Evolutionary conservation across 2,888 invertebrate species (phyloP).

Genomic region (Caenorhabditis panamensis): DNA sequence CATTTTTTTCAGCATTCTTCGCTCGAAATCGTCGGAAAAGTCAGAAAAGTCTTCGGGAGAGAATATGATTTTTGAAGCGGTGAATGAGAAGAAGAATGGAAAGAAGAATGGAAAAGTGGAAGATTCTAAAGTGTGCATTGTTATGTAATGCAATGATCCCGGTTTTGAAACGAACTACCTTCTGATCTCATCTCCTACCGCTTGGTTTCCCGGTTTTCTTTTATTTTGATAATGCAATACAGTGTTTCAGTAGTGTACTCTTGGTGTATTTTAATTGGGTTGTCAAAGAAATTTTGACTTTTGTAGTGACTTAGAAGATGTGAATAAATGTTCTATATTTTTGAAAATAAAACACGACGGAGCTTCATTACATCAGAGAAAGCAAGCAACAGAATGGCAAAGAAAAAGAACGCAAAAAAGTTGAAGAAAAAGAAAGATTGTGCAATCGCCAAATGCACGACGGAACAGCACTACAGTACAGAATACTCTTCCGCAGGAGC

Average conservation of each 20-base stretch:
- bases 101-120: constrained; percentile 51
- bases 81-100: constrained; percentile 41
- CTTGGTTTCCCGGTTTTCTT: background rate
- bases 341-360: too few relatives aligned
- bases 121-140: constrained; percentile 59
- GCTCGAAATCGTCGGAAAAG: constrained; percentile 54
- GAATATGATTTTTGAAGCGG: constrained; percentile 36
- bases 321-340: too few relatives aligned
- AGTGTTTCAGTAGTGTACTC: background rate
- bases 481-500: too few relatives aligned
- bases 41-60: constrained; percentile 15
- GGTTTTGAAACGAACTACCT: too few relatives aligned
- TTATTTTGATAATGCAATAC: background rate
- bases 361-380: too few relatives aligned
- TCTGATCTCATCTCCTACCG: constrained; percentile 23
- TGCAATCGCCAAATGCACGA: too few relatives aligned
- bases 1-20: constrained; percentile 57
- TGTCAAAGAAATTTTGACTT: too few relatives aligned
- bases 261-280: background rate
- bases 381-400: too few relatives aligned
- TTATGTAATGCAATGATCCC: constrained; percentile 38
- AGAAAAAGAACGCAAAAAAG: too few relatives aligned
- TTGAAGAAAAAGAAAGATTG: too few relatives aligned
- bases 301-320: too few relatives aligned
- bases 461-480: too few relatives aligned